Percentiles rank a stretch among this genome's conserved stretches.
Evolutionary conservation across 2,113 vertebrate species (phyloP).

Genomic region (Hepsetus odoe): DNA sequence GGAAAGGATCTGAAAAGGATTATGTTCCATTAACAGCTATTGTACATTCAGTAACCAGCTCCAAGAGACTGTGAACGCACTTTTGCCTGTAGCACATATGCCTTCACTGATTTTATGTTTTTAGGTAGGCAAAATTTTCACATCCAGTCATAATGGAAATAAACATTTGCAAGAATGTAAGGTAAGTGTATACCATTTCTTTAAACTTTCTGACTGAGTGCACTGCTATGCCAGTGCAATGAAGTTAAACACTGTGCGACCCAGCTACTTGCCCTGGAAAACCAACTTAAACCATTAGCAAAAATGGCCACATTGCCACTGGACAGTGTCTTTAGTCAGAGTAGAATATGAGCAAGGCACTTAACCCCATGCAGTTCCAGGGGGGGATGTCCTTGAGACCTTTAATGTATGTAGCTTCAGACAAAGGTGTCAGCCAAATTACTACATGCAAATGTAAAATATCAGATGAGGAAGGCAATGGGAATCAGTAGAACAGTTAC

Average conservation of each 20-base stretch:
- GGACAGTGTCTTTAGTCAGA: constrained; percentile 6
- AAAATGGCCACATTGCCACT: background rate
- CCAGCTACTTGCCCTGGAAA: background rate
- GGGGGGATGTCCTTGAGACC: constrained; percentile 1
- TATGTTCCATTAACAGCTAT: background rate
- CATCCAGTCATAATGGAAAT: too few species aligned
- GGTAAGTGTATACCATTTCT: too few species aligned
- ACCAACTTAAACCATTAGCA: background rate
- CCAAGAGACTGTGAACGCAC: too few species aligned
- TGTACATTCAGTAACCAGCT: background rate
- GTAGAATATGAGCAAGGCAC: background rate
- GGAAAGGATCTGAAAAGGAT: background rate
- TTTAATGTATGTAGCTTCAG: constrained; percentile 29
- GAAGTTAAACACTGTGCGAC: background rate
- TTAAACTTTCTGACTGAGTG: background rate
- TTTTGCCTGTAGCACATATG: too few species aligned
- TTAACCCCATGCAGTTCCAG: constrained; percentile 16
- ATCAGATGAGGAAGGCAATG: constrained; percentile 13
- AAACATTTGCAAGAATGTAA: too few species aligned
- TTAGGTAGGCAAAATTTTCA: too few species aligned
- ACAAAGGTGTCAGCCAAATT: constrained; percentile 35
- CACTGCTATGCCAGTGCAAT: background rate
- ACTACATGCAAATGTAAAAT: constrained; percentile 33
- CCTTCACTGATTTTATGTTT: too few species aligned
- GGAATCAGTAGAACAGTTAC: constrained; percentile 21